phyloP scores from a whole-genome alignment of 2,888 invertebrate genomes.

The Serrognathus titanus region DNA sequence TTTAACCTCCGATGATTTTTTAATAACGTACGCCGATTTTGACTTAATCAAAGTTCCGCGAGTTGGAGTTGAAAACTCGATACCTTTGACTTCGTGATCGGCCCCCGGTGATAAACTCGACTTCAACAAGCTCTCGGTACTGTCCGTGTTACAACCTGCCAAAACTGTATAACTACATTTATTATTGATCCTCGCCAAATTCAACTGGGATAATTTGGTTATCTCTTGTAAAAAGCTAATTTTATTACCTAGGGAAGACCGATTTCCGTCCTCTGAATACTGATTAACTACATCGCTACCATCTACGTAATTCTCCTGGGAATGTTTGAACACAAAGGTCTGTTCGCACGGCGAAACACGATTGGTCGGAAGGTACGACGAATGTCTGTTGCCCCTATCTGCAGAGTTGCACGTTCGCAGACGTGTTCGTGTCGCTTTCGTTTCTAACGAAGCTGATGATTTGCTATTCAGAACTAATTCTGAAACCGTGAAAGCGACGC shows the following conservation, averaged over 20 bases:
- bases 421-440: constrained; percentile 34
- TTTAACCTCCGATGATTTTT: constrained; percentile 44
- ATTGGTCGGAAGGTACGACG: constrained; percentile 48
- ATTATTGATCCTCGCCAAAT: constrained; percentile 61
- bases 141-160: constrained; percentile 57
- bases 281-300: constrained; percentile 42
- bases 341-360: constrained; percentile 44
- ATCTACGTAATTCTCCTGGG: constrained; percentile 48
- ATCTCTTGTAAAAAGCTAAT: constrained; percentile 62
- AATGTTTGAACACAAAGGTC: constrained; percentile 49
- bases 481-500: constrained; percentile 63
- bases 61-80: constrained; percentile 40
- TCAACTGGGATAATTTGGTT: constrained; percentile 68
- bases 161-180: constrained; percentile 71
- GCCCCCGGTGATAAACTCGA: constrained; percentile 31
- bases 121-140: constrained; percentile 61
- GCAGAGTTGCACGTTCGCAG: constrained; percentile 43
- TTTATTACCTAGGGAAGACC: constrained; percentile 31
- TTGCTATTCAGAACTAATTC: constrained; percentile 50
- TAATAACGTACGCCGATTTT: constrained; percentile 57
- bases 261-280: constrained; percentile 32
- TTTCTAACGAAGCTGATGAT: constrained; percentile 27
- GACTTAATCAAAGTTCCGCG: constrained; percentile 54
- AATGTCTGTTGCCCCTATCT: constrained; percentile 45
- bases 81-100: constrained; percentile 29